These are phyloP conservation scores for Andrena fulva DNA, from an alignment of 2,888 invertebrate species.

Conservation along the genomic window DNA sequence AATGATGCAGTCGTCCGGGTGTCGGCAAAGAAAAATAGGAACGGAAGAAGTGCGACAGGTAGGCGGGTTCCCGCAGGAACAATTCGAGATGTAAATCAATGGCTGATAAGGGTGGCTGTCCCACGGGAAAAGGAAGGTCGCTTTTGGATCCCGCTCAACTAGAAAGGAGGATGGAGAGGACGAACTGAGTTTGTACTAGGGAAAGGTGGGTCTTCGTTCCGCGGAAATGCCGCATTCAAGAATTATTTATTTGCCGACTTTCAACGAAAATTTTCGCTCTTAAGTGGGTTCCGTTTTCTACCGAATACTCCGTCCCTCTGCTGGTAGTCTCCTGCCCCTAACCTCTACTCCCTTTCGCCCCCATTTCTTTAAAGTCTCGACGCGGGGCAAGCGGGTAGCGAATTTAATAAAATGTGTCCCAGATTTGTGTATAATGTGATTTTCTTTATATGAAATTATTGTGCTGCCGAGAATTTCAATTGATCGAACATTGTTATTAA, in stretches of 20 bases:
- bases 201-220: constrained; percentile 78
- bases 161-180: constrained; percentile 53
- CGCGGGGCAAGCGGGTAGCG: not conserved
- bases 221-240: constrained; percentile 71
- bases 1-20: constrained; percentile 45
- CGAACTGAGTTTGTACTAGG: constrained; percentile 69
- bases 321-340: constrained; percentile 39
- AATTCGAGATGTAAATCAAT: constrained; percentile 81
- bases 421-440: not conserved
- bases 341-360: constrained; percentile 4
- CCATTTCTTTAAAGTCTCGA: not conserved
- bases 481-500: no score
- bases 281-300: constrained; percentile 53
- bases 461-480: no score
- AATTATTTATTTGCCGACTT: constrained; percentile 80
- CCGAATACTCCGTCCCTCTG: constrained; percentile 33
- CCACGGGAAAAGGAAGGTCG: constrained; percentile 61
- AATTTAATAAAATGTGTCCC: not conserved
- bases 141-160: constrained; percentile 56
- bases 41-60: constrained; percentile 67
- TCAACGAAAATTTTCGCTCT: constrained; percentile 71
- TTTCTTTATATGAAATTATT: no score
- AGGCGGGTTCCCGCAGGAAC: constrained; percentile 75
- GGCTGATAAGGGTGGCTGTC: constrained; percentile 78
- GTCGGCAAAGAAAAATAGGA: constrained; percentile 55